These are phyloP conservation scores for Plebejus argus DNA, from an alignment of 2,888 invertebrate species.

Conservation along the genomic window DNA sequence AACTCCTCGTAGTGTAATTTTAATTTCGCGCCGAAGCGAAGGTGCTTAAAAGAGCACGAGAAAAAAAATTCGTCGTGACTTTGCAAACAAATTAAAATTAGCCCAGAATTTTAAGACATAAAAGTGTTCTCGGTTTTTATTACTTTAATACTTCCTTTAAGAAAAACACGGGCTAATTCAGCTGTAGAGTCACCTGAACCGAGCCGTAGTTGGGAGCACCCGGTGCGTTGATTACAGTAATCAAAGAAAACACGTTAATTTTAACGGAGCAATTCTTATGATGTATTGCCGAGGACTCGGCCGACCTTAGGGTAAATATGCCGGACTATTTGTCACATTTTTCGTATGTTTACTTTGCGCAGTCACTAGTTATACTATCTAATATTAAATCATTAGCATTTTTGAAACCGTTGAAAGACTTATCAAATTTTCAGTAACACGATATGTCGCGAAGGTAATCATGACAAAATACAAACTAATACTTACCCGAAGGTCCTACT, in stretches of 20 bases:
- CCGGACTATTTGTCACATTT: background rate
- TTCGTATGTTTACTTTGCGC: background rate
- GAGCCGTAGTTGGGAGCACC: conserved; percentile 64
- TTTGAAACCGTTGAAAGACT: no score
- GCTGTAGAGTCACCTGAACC: conserved; percentile 69
- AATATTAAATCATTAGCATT: background rate
- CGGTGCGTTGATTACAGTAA: conserved; percentile 77
- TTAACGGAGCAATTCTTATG: conserved; percentile 57
- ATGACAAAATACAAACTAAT: no score
- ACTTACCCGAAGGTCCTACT: no score
- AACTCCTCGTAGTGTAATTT: conserved; percentile 8
- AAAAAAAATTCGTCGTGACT: conserved; percentile 14
- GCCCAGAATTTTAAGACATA: conserved; percentile 31
- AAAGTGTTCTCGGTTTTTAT: conserved; percentile 47
- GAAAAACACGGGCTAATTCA: conserved; percentile 70
- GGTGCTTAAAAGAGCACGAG: background rate
- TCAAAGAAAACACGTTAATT: conserved; percentile 80
- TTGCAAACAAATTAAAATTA: conserved; percentile 20
- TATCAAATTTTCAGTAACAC: no score
- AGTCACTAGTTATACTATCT: background rate
- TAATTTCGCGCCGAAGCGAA: background rate
- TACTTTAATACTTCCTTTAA: conserved; percentile 53
- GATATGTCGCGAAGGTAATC: no score
- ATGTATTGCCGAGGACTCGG: conserved; percentile 20
- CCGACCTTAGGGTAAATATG: background rate